Evolutionary conservation across 2,113 vertebrate species (phyloP), one percentile per base, ranked within the genome.

Genomic region (Benitochromis conjunctus): DNA sequence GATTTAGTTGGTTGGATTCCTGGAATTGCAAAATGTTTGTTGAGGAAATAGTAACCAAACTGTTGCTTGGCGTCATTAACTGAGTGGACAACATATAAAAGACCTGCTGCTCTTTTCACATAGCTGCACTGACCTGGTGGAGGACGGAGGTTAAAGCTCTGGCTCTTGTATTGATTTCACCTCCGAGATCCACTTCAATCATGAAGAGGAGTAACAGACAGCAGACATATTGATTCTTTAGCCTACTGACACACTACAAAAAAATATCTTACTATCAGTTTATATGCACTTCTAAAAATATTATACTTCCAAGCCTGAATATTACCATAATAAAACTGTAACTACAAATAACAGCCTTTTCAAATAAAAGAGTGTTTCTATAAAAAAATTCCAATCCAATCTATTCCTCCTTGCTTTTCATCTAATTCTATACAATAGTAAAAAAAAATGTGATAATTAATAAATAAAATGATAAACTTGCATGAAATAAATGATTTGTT

Each of bases 131-230:
- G 81, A 80, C 81, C 79, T 31, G 6, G 8, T 21, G 19, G 26
- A 74, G 88, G 55, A 83, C 2, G 13, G n/a, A 85, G 81, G 85
- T 86, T 54, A 84, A 86, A 87, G 79, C 71, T 56, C 38, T 29
- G 4, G 1, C 51, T 85, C 53, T 66, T 14, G 36, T 79, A 86
- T 89, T 5, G 69, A 87, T 89, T 90, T 82, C 56, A 53, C 34
- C 85, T 88, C 2, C 62, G 82, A 41, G 88, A 85, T 91, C 89
- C 87, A 79, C 80, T 89, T 84, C 41, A 86, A 62, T 80, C 43
- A 10, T 66, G 57, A 87, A 56, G 26, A 60, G 26, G 41, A 51
- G 43, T 60, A 19, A 57, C 71, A 66, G 48, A 71, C 64, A 55
- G 57, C 18, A 41, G 26, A 69, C 24, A 55, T 31, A 54, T 48